Evolutionary conservation across 2,888 invertebrate species (phyloP), one percentile per base, ranked within the genome.

Genomic region (Aleiodes testaceus): DNA sequence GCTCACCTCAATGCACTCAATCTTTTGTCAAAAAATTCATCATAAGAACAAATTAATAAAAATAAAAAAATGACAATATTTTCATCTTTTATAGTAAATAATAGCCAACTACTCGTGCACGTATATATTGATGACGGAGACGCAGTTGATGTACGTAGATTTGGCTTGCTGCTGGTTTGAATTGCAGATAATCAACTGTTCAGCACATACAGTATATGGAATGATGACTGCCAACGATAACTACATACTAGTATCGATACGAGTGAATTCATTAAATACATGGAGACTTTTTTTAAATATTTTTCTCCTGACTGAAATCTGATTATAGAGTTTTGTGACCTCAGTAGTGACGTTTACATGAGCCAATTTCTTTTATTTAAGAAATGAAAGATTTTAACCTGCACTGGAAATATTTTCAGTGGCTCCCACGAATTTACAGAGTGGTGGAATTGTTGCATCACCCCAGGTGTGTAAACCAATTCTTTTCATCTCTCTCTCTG

Each of bases 251-350:
- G n/a, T n/a, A 82, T 81, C 81, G 78, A 78, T 77, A 75, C 78
- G 75, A 72, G 78, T 75, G 82, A 82, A 82, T 81, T 76, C 78
- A 80, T 81, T 81, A 81, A 81, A 80, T 79, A 80, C 80, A 78
- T 79, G 78, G 78, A 77, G 81, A 81, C 81, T 82, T 81, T 79
- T 80, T 79, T 79, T 75, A n/a, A n/a, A n/a, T 74, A 72, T 75
- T 81, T 81, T 79, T 80, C 79, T 79, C 75, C 73, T 74, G 73
- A 66, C 77, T 77, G 75, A 76, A 77, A 59, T 59, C 59, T 59
- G 59, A 59, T 59, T 42, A 59, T 7, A 36, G 59, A 59, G 52
- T 72, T 69, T 59, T 63, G 26, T 65, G 47, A 61, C 66, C 65
- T 70, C 66, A 52, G 66, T 66, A 66, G 61, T 11, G n/a, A n/a